A percentile compares a stretch with the other conserved stretches of the same genome.
These are phyloP conservation scores for Phrynocephalus vlangalii DNA, from an alignment of 2,797 vertebrate genomes.

Conservation along the genomic window DNA sequence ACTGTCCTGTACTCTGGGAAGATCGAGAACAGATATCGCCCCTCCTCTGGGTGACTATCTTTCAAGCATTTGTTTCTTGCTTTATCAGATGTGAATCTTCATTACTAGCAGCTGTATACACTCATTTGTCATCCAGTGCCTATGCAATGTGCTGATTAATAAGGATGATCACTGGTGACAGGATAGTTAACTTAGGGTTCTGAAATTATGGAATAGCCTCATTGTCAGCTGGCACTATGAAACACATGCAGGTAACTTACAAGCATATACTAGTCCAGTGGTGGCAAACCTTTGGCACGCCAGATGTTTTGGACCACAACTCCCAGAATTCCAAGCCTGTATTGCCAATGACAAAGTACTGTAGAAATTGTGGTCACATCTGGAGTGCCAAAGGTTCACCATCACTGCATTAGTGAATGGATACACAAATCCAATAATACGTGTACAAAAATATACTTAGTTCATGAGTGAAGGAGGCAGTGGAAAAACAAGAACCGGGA, in stretches of 20 bases:
- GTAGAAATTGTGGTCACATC: too few relatives aligned
- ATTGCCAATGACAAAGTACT: too few relatives aligned
- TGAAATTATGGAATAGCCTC: neutral
- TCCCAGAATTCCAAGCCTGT: too few relatives aligned
- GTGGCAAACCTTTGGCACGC: too few relatives aligned
- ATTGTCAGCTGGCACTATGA: neutral
- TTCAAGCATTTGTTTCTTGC: neutral
- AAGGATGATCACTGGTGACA: neutral
- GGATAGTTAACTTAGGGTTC: neutral
- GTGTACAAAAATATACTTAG: neutral
- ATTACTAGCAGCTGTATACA: neutral
- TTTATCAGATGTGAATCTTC: neutral
- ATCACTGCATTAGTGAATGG: neutral
- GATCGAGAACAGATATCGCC: too few relatives aligned
- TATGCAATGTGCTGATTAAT: neutral
- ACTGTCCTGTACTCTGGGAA: too few relatives aligned
- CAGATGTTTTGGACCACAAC: too few relatives aligned
- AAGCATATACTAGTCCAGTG: neutral
- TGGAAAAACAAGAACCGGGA: neutral
- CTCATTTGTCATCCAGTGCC: neutral
- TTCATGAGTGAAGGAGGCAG: neutral
- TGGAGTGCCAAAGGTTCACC: too few relatives aligned
- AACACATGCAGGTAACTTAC: neutral
- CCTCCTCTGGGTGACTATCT: too few relatives aligned
- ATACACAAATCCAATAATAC: neutral